Percentiles rank a stretch among this genome's conserved stretches.
These are phyloP conservation scores for Atrina japonica DNA, from an alignment of 2,888 invertebrate genomes.

Conservation along the genomic window DNA sequence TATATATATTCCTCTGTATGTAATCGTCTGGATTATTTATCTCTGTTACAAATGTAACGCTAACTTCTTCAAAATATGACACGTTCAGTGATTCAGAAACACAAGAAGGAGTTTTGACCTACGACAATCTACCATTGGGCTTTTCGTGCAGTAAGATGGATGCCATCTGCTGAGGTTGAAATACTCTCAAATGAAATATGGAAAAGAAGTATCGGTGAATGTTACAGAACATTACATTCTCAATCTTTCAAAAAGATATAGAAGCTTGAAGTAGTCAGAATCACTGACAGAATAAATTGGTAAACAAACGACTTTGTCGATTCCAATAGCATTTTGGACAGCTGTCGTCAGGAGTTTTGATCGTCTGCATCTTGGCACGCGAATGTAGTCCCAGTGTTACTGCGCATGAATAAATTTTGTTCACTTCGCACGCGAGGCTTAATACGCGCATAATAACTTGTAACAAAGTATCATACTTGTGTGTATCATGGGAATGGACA, in stretches of 20 bases:
- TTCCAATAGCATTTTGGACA: conserved; percentile 43
- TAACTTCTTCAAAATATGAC: too few species aligned
- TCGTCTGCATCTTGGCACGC: conserved; percentile 54
- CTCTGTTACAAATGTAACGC: too few species aligned
- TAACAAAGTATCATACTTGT: conserved; percentile 62
- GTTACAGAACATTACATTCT: conserved; percentile 20
- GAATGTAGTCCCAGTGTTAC: conserved; percentile 46
- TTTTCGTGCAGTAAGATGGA: conserved; percentile 18
- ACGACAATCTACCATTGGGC: neutral
- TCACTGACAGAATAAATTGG: conserved; percentile 46
- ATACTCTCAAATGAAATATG: neutral
- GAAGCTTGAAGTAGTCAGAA: conserved; percentile 26
- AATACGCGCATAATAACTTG: conserved; percentile 69
- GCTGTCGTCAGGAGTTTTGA: conserved; percentile 43
- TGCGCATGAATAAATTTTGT: conserved; percentile 44
- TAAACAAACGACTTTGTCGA: conserved; percentile 46
- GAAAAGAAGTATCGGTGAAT: conserved; percentile 1
- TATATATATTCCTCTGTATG: too few species aligned
- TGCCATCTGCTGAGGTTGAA: conserved; percentile 1
- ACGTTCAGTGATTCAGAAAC: conserved; percentile 12
- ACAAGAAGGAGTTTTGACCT: neutral
- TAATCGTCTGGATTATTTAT: too few species aligned
- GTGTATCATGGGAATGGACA: conserved; percentile 51
- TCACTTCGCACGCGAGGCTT: conserved; percentile 57
- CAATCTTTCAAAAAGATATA: conserved; percentile 3